phyloP scores from a whole-genome alignment of 2,113 vertebrate genomes.

The Ailurus styani region DNA sequence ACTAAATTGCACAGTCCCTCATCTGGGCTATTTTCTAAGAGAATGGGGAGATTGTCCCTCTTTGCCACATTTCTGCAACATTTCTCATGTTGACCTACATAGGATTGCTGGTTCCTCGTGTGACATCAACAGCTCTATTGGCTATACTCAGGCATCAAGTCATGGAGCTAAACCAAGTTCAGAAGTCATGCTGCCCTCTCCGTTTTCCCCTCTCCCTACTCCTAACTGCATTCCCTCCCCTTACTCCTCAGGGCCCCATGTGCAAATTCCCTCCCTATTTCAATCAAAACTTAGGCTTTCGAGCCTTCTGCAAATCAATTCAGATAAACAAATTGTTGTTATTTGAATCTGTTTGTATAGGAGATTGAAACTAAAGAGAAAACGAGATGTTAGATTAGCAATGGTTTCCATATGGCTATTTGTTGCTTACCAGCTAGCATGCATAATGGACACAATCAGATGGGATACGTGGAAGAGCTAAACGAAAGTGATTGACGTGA shows the following conservation, averaged over 20 bases:
- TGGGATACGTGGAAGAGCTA: neutral
- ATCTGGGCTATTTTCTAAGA: neutral
- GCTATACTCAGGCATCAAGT: neutral
- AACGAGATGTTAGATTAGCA: conserved; percentile 48
- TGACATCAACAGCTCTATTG: neutral
- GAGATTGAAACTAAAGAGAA: conserved; percentile 52
- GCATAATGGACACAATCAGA: neutral
- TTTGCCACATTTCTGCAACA: neutral
- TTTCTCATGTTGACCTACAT: neutral
- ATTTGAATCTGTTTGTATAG: conserved; percentile 40
- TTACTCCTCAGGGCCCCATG: neutral
- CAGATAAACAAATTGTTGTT: conserved; percentile 38
- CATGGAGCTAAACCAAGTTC: neutral
- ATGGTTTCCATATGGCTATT: neutral
- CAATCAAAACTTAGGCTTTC: neutral
- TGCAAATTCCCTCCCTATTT: neutral
- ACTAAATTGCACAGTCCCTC: neutral
- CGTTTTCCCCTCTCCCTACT: neutral
- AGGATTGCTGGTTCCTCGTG: neutral
- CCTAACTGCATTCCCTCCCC: accelerated
- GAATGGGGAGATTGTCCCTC: neutral
- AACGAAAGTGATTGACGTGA: neutral
- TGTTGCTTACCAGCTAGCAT: neutral
- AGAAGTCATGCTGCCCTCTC: neutral
- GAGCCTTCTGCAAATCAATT: conserved; percentile 30